Base-by-base conservation (phyloP, 2,888 invertebrate genomes). In the Drosophila mercatorum region DNA sequence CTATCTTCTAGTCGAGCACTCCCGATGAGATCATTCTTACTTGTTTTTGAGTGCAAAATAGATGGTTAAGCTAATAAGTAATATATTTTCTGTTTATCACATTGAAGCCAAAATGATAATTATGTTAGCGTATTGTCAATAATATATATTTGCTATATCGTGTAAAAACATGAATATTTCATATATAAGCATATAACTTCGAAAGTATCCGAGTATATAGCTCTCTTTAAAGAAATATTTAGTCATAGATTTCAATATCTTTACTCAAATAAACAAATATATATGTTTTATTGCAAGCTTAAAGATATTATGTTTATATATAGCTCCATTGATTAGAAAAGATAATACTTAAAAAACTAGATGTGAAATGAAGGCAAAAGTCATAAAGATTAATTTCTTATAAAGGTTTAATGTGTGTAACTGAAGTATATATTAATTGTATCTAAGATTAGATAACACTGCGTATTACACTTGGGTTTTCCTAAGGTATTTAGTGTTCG, bases 401-500 rank as follows among this genome's bases (percentile, higher is more conserved):
- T 14, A 46, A 3, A 14, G 17, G 4, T 47, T 31, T 31, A 47
- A n/a, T 49, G 31, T 31, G n/a, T 8, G n/a, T 31, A 49, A 31
- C 11, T 51, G 17, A 36, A 7, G 3, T 7, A 51, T 26, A 53
- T 26, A 53, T 53, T 53, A 40, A 36, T 12, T 12, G n/a, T 14
- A 28, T 40, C n/a, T 22, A n/a, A 53, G 40, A 38, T 53, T 14
- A 12, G 31, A 34, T 34, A 8, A 2, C 22, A 22, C 1, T 53
- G 5, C 28, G 5, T 28, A 11, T 17, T 1, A 17, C 1, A 38
- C 5, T 41, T 41, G 6, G n/a, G 8, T 2, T 22, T 22, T 22
- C 22, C 22, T 34, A 44, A 22, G 5, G 55, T 36, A 70, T 67
- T 41, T 4, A 10, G 5, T 7, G 22, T n/a, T 67, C 58, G 34